These are phyloP conservation scores for Eupsittula cactorum DNA, from an alignment of 2,113 vertebrate species.

Conservation along the genomic window DNA sequence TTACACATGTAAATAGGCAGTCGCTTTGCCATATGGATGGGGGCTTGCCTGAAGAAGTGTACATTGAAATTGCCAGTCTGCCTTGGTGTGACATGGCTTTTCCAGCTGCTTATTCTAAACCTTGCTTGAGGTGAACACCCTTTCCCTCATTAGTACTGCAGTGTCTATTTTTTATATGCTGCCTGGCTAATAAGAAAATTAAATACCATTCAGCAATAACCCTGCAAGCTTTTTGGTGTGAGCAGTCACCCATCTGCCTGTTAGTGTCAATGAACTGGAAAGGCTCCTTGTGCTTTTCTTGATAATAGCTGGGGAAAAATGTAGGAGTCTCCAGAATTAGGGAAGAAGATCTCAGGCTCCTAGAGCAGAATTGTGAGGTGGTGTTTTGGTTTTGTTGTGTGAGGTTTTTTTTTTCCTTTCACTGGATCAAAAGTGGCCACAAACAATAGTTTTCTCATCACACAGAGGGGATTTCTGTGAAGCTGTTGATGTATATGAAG, in stretches of 20 bases:
- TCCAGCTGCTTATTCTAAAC: neutral
- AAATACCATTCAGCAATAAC: neutral
- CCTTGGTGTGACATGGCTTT: neutral
- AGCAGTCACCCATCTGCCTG: neutral
- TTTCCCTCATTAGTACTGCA: neutral
- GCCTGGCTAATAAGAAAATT: neutral
- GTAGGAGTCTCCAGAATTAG: neutral
- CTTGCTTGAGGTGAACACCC: neutral
- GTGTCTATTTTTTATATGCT: neutral
- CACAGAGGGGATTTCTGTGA: neutral
- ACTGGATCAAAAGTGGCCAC: neutral
- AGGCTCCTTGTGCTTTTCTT: neutral
- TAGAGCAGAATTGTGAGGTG: neutral
- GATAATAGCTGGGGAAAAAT: neutral
- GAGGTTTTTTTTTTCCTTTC: neutral
- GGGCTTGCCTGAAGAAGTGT: neutral
- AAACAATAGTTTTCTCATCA: neutral
- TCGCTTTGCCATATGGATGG: fast-evolving
- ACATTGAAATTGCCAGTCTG: neutral
- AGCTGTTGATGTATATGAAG: neutral
- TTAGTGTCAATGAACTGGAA: neutral
- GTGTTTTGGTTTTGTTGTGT: neutral
- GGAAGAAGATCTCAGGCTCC: neutral
- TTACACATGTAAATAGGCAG: neutral
- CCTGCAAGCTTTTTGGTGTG: neutral